Conservation (phyloP, 1,140 invertebrate genomes). For the honey bee (Apis mellifera) region DNA sequence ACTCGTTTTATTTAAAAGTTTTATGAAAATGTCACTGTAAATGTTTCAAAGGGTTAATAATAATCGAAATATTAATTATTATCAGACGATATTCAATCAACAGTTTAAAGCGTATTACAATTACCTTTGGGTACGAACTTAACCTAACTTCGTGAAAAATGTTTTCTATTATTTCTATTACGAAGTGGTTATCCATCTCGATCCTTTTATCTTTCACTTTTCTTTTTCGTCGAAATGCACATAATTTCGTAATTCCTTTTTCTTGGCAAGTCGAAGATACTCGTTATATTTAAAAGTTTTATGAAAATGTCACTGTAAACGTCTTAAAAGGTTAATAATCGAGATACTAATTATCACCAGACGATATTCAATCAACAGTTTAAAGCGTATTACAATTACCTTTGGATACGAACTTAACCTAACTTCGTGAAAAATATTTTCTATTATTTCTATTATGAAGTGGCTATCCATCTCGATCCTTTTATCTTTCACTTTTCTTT, state of each 20-base stretch:
- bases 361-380: conserved; percentile 74
- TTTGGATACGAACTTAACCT: conserved; percentile 25
- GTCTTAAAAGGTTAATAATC: no score
- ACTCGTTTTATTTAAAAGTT: no score
- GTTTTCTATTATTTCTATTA: background rate
- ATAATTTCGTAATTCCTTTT: no score
- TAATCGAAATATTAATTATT: no score
- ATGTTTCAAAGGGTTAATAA: no score
- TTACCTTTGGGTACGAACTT: conserved; percentile 42
- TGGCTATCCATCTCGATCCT: background rate
- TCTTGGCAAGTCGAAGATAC: no score
- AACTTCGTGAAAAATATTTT: conserved; percentile 17
- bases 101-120: conserved; percentile 78
- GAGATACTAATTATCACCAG: no score
- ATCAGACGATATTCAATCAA: conserved; percentile 69
- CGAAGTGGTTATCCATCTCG: background rate
- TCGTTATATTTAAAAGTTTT: no score
- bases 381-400: conserved; percentile 76
- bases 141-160: conserved; percentile 17
- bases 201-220: no score
- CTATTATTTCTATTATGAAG: background rate
- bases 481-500: no score
- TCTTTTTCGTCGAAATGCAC: background rate
- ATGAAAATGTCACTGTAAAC: no score
- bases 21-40: no score